A percentile compares a stretch with the other conserved stretches of the same genome.
These are phyloP conservation scores for Trematomus loennbergii DNA, from an alignment of 2,113 vertebrate species.

Conservation along the genomic window DNA sequence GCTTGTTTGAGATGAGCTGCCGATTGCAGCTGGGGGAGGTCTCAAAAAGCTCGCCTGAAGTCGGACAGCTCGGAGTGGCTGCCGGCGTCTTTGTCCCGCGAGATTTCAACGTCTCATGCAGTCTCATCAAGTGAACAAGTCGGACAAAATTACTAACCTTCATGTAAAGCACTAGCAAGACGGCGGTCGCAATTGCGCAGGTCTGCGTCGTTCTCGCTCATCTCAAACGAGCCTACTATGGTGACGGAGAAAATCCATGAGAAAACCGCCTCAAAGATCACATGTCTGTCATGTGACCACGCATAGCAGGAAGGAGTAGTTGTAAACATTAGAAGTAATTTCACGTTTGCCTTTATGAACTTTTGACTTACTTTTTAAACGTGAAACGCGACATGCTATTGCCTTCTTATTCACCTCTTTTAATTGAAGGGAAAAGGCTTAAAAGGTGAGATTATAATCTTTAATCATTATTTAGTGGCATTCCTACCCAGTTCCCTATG, in stretches of 20 bases:
- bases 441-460: slow-evolving; percentile 17
- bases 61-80: no score
- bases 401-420: not conserved
- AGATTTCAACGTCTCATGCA: no score
- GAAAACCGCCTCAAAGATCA: slow-evolving; percentile 63
- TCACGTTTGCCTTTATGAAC: not conserved
- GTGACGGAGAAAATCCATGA: slow-evolving; percentile 64
- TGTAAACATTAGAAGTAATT: not conserved
- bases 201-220: no score
- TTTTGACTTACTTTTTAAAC: not conserved
- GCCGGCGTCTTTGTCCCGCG: no score
- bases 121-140: no score
- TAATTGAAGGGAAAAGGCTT: not conserved
- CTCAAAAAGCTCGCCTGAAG: no score
- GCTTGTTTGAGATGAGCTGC: no score
- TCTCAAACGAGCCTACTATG: slow-evolving; percentile 31
- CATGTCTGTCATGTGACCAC: slow-evolving; percentile 68
- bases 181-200: no score
- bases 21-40: no score
- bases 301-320: not conserved
- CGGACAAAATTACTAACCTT: no score
- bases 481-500: not conserved
- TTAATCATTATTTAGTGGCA: not conserved
- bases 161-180: no score
- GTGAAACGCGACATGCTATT: not conserved